These are phyloP conservation scores for Miichthys miiuy DNA, from an alignment of 2,797 vertebrate species.

Conservation along the genomic window DNA sequence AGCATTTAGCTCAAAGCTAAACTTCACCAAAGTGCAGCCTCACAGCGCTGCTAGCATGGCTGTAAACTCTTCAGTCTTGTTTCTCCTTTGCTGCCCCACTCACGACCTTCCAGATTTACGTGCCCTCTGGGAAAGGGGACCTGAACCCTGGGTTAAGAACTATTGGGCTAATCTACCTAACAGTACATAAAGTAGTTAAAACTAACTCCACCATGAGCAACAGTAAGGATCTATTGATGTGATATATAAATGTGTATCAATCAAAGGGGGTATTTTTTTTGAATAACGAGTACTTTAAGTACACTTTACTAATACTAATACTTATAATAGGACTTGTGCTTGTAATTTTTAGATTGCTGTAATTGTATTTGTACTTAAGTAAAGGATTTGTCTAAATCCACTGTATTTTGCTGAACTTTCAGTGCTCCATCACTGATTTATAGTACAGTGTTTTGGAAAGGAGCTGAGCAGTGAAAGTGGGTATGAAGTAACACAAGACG, in stretches of 20 bases:
- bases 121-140: not conserved
- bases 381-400: not conserved
- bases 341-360: not conserved
- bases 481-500: conserved; percentile 48
- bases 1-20: conserved; percentile 1
- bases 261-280: not conserved
- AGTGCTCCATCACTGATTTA: conserved; percentile 44
- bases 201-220: not conserved
- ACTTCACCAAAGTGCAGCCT: not conserved
- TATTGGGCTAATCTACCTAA: not conserved
- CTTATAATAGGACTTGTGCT: not conserved
- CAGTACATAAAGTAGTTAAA: not conserved
- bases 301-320: no score
- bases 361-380: not conserved
- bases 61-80: not conserved
- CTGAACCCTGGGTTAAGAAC: not conserved
- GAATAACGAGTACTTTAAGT: not conserved
- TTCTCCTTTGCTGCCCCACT: conserved; percentile 13
- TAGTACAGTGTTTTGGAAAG: conserved; percentile 36
- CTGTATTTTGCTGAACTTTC: conserved; percentile 8
- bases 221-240: not conserved
- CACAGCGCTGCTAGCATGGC: not conserved
- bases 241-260: not conserved
- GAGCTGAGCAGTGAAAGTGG: conserved; percentile 20
- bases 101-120: conserved; percentile 18